Conservation (phyloP, 2,888 invertebrate species). For the Stenoptilia bipunctidactyla region DNA sequence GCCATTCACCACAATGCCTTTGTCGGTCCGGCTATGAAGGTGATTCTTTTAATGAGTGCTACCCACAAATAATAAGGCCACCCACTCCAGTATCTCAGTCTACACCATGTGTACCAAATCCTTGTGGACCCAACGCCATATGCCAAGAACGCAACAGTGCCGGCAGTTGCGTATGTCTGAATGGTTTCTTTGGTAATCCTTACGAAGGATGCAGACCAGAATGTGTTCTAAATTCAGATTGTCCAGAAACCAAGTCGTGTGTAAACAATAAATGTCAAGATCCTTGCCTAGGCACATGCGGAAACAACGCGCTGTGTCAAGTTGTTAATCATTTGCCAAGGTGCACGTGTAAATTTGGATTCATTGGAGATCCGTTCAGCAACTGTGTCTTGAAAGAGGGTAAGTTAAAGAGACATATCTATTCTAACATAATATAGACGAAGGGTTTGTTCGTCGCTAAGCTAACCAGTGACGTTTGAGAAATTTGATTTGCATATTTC, state of each 20-base stretch:
- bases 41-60: slow-evolving; percentile 82
- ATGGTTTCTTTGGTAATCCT: slow-evolving; percentile 78
- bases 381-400: slow-evolving; percentile 45
- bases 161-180: slow-evolving; percentile 78
- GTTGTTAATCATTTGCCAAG: slow-evolving; percentile 82
- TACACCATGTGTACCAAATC: slow-evolving; percentile 71
- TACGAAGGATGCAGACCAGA: slow-evolving; percentile 79
- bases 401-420: too few relatives aligned
- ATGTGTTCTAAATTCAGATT: slow-evolving; percentile 78
- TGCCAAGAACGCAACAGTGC: slow-evolving; percentile 76
- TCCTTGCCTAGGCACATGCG: slow-evolving; percentile 84
- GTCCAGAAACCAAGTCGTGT: slow-evolving; percentile 75
- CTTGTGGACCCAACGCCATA: slow-evolving; percentile 76
- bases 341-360: slow-evolving; percentile 77
- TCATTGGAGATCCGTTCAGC: slow-evolving; percentile 79
- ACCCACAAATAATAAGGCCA: not conserved
- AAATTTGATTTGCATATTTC: too few relatives aligned
- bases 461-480: too few relatives aligned
- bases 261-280: slow-evolving; percentile 77
- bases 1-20: slow-evolving; percentile 88
- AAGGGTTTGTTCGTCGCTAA: too few relatives aligned
- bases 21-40: slow-evolving; percentile 80
- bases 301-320: slow-evolving; percentile 79
- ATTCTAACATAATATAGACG: too few relatives aligned
- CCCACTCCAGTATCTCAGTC: not conserved